Conservation (phyloP, 2,888 invertebrate species). For the Drosophila pseudotakahashii region DNA sequence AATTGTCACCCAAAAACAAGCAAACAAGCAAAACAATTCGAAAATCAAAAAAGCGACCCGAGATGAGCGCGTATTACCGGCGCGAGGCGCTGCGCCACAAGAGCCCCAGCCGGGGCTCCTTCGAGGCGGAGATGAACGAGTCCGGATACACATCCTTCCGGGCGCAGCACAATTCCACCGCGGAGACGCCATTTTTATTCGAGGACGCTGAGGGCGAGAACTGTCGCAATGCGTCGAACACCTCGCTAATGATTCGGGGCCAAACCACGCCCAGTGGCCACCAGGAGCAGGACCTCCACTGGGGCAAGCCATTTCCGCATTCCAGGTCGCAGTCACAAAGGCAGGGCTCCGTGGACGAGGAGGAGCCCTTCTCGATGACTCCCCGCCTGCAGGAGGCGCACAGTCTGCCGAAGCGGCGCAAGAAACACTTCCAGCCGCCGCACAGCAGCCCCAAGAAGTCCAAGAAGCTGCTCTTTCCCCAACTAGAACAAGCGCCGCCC, state of each 20-base stretch:
- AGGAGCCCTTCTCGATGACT: slow-evolving; percentile 35
- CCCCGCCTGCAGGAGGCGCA: slow-evolving; percentile 40
- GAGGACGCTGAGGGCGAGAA: slow-evolving; percentile 63
- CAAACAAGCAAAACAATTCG: slow-evolving; percentile 26
- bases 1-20: slow-evolving; percentile 18
- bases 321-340: slow-evolving; percentile 11
- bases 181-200: slow-evolving; percentile 72
- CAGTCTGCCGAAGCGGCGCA: slow-evolving; percentile 52
- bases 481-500: background rate
- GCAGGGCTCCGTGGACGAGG: slow-evolving; percentile 5
- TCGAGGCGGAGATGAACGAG: slow-evolving; percentile 67
- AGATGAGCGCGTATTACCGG: slow-evolving; percentile 65
- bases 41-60: slow-evolving; percentile 37
- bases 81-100: slow-evolving; percentile 36
- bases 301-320: slow-evolving; percentile 14
- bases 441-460: slow-evolving; percentile 73
- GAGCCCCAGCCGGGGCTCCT: slow-evolving; percentile 25
- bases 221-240: slow-evolving; percentile 62
- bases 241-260: background rate
- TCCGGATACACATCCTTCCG: slow-evolving; percentile 70
- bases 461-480: slow-evolving; percentile 63
- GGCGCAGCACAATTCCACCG: slow-evolving; percentile 66
- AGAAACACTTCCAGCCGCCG: slow-evolving; percentile 41
- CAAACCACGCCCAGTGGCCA: slow-evolving; percentile 46
- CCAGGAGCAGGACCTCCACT: slow-evolving; percentile 16